A percentile compares a stretch with the other conserved stretches of the same genome.
Conservation (phyloP, 2,113 vertebrate species). For the Zapornia atra region DNA sequence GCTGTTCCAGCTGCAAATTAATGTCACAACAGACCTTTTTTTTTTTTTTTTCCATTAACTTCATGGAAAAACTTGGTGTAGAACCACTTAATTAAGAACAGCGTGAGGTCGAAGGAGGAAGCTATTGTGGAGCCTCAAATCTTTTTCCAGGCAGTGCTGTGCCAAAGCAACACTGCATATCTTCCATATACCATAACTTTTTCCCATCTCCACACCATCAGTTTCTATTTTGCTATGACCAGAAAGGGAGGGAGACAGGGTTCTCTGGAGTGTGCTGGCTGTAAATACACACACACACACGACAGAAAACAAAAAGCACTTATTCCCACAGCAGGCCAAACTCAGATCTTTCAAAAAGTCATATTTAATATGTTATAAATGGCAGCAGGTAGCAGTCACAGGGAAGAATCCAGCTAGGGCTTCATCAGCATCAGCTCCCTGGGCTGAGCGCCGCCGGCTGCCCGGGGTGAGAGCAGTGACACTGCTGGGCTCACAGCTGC, state of each 20-base stretch:
- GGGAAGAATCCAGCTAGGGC: accelerated
- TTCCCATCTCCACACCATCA: neutral
- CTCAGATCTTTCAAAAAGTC: neutral
- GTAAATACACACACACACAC: neutral
- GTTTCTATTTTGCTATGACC: accelerated
- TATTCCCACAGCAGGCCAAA: neutral
- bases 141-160: neutral
- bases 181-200: neutral
- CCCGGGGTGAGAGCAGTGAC: neutral
- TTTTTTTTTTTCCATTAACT: neutral
- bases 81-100: neutral
- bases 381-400: accelerated
- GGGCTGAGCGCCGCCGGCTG: neutral
- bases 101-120: neutral
- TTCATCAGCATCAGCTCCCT: neutral
- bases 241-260: accelerated
- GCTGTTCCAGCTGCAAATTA: neutral
- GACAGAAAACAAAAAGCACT: neutral
- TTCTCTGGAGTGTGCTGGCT: neutral
- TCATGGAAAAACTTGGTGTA: neutral
- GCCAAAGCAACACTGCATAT: neutral
- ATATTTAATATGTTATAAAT: neutral
- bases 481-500: neutral
- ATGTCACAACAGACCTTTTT: neutral
- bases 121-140: neutral